Percentiles rank a stretch among this genome's conserved stretches.
Conservation (phyloP, 2,113 vertebrate species). For the Sminthopsis crassicaudata region DNA sequence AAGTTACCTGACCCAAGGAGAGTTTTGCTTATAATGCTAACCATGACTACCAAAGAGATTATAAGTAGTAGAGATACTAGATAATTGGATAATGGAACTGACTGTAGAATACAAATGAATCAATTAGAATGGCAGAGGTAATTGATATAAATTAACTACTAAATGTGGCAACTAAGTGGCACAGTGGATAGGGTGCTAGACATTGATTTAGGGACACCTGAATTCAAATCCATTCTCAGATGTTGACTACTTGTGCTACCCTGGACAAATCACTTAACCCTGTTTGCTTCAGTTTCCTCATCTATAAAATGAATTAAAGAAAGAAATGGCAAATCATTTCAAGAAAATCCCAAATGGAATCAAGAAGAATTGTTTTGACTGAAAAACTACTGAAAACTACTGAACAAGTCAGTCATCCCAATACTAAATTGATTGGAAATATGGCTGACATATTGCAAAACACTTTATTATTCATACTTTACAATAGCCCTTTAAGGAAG, state of each 20-base stretch:
- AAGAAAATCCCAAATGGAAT: not conserved
- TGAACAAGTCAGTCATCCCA: not conserved
- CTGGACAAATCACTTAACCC: not conserved
- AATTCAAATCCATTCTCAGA: not conserved
- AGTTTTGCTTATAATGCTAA: slow-evolving; percentile 5
- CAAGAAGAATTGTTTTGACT: not conserved
- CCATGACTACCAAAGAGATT: slow-evolving; percentile 39
- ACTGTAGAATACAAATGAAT: not conserved
- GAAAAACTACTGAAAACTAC: not conserved
- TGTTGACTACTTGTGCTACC: not conserved
- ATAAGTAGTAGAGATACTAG: slow-evolving; percentile 51
- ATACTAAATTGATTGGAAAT: not conserved
- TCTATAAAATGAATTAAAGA: not conserved
- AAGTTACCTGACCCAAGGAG: slow-evolving; percentile 24
- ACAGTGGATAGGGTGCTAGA: not conserved
- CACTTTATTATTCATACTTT: not conserved
- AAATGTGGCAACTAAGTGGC: not conserved
- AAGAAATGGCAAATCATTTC: not conserved
- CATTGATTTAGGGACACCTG: not conserved
- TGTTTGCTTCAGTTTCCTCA: not conserved
- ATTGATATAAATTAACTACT: not conserved
- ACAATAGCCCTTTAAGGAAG: not conserved
- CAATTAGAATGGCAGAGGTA: slow-evolving; percentile 24
- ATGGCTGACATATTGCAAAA: not conserved
- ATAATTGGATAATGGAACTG: slow-evolving; percentile 8